Conservation (phyloP, 35 echinoderm and acorn worm genomes). For the Stichopus chloronotus region DNA sequence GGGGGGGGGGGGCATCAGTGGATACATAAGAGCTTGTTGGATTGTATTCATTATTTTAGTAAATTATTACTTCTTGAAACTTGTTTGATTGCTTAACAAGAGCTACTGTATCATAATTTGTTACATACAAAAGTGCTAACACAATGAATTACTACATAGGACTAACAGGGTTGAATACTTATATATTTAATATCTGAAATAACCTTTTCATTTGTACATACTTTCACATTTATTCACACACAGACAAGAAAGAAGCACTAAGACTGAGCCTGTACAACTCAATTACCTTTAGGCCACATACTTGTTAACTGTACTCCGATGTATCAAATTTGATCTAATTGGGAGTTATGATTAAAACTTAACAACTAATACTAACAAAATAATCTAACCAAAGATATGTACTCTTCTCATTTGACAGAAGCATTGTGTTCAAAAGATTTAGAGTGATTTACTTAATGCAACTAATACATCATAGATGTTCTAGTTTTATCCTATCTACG, state of each 20-base stretch:
- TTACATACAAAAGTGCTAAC: too few species aligned
- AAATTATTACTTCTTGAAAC: too few species aligned
- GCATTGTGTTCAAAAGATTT: too few species aligned
- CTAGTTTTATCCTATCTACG: too few species aligned
- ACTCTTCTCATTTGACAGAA: neutral
- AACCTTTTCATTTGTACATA: neutral
- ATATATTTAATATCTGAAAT: constrained; percentile 7
- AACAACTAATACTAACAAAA: neutral
- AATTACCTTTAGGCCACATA: neutral
- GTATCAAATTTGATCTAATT: neutral
- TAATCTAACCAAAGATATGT: neutral
- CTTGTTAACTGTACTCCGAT: neutral
- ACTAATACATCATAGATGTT: too few species aligned
- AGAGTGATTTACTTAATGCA: too few species aligned
- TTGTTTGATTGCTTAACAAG: too few species aligned
- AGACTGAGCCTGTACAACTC: neutral
- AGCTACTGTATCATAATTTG: too few species aligned
- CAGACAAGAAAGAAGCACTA: neutral
- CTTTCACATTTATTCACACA: neutral
- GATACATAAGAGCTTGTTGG: too few species aligned
- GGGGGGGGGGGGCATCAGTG: too few species aligned
- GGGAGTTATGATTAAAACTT: neutral
- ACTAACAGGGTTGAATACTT: neutral
- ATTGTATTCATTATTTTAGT: too few species aligned
- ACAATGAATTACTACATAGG: too few species aligned